Evolutionary conservation across 1,140 invertebrate species (phyloP).

Genomic region (Brachionus rotundiformis): DNA sequence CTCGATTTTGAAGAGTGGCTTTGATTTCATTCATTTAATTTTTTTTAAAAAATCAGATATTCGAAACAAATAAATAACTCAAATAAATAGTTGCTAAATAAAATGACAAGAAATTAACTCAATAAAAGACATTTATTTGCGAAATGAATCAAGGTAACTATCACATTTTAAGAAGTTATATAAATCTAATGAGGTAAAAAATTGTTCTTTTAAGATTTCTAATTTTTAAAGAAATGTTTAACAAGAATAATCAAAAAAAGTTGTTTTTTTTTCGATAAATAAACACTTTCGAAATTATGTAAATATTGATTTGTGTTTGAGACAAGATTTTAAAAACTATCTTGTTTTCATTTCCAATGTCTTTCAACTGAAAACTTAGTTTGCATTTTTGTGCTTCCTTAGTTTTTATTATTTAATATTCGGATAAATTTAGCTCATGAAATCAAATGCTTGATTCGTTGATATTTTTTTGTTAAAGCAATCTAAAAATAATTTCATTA

Average conservation of each 20-base stretch:
- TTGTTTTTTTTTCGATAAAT: not conserved
- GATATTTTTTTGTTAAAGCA: no score
- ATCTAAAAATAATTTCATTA: no score
- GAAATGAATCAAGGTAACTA: not conserved
- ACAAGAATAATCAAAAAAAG: not conserved
- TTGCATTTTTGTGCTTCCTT: not conserved
- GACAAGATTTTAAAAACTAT: not conserved
- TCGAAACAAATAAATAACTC: not conserved
- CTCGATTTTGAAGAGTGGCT: constrained; percentile 32
- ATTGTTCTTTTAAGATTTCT: not conserved
- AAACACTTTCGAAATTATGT: not conserved
- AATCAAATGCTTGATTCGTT: not conserved
- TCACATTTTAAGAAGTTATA: not conserved
- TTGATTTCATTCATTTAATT: constrained; percentile 39
- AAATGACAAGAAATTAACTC: not conserved
- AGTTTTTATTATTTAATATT: not conserved
- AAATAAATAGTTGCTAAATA: not conserved
- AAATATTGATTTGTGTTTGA: constrained; percentile 2
- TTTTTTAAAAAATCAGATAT: not conserved
- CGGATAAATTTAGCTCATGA: not conserved
- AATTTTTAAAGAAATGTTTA: not conserved
- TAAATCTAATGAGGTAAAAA: not conserved
- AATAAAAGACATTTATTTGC: not conserved
- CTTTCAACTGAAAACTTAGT: not conserved
- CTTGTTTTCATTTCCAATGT: not conserved